Evolutionary conservation across 2,797 vertebrate genomes (phyloP), one percentile per base, ranked within the genome.

Genomic region (Zonotrichia albicollis): DNA sequence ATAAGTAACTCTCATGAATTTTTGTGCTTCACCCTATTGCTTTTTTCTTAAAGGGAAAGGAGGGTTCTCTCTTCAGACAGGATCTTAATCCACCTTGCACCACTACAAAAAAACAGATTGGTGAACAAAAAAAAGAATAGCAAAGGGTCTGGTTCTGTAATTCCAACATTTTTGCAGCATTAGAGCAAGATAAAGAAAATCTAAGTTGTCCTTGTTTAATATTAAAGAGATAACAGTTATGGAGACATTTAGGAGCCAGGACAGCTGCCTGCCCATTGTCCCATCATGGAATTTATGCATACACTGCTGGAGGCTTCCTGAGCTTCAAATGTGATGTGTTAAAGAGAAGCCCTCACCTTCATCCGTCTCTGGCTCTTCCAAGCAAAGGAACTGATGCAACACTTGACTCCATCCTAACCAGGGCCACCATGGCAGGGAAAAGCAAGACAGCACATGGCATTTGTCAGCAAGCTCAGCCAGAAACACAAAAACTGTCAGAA

Each of bases 361-460:
- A 38, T 38, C 62, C 51, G 32, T 27, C 42, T 32, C 16, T 46
- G 51, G 27, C 42, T 78, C 62, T 46, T 55, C 76, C n/a, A 78
- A 46, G 11, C 11, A 66, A 13, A 66, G n/a, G 62, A 75, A 4
- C 6, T 10, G 30, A 54, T 54, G 51, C 51, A 54, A 54, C 30
- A 20, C 30, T 32, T 54, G 22, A 27, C 27, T 75, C 38, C 38
- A 67, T 27, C 38, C 13, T 67, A 19, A 58, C n/a, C 45, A 43
- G 45, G 12, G 32, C 16, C 61, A 74, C 43, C 51, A 5, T 10
- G 22, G 27, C 71, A 66, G 18, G 45, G 45, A 58, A 75, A 48
- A 55, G 11, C 32, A 75, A 27, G 45, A 27, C 26, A 34, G 6
- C 7, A 19, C 0, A 0, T 26, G 53, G 8, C 32, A 43, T 23